Evolutionary conservation across 1,140 invertebrate species (phyloP).

Genomic region (Araneus ventricosus): DNA sequence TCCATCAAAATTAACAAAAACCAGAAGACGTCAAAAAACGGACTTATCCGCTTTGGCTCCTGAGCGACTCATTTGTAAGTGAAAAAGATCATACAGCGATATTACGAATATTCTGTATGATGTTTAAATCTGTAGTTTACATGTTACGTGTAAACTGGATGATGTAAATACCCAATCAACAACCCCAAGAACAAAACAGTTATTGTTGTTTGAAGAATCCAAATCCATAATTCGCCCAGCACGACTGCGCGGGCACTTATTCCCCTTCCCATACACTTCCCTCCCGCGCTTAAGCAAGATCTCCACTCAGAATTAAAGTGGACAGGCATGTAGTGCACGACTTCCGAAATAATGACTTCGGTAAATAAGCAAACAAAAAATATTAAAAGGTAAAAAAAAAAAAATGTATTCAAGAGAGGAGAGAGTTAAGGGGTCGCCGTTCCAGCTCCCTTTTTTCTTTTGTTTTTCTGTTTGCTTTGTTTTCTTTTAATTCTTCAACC

Average conservation of each 20-base stretch:
- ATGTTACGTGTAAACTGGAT: not conserved
- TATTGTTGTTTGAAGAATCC: constrained; percentile 2
- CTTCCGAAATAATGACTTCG: constrained; percentile 24
- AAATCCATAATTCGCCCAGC: not conserved
- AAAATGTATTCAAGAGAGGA: constrained; percentile 38
- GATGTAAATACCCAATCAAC: not conserved
- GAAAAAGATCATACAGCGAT: no score
- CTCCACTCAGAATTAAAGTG: not conserved
- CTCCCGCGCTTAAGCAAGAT: not conserved
- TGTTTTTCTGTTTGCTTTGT: constrained; percentile 28
- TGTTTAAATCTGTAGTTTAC: no score
- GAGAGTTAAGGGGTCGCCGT: constrained; percentile 8
- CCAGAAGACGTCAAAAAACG: no score
- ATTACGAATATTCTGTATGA: no score
- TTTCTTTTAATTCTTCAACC: constrained; percentile 27
- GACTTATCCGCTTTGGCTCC: no score
- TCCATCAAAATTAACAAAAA: no score
- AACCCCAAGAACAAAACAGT: not conserved
- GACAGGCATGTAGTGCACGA: constrained; percentile 48
- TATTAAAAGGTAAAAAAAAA: not conserved
- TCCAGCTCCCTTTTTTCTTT: not conserved
- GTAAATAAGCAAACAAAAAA: constrained; percentile 7
- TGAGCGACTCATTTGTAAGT: no score
- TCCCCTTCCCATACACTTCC: not conserved
- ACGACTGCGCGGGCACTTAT: not conserved